A percentile compares a stretch with the other conserved stretches of the same genome.
phyloP scores from a whole-genome alignment of 2,888 invertebrate genomes.

The Aphidoletes aphidimyza region DNA sequence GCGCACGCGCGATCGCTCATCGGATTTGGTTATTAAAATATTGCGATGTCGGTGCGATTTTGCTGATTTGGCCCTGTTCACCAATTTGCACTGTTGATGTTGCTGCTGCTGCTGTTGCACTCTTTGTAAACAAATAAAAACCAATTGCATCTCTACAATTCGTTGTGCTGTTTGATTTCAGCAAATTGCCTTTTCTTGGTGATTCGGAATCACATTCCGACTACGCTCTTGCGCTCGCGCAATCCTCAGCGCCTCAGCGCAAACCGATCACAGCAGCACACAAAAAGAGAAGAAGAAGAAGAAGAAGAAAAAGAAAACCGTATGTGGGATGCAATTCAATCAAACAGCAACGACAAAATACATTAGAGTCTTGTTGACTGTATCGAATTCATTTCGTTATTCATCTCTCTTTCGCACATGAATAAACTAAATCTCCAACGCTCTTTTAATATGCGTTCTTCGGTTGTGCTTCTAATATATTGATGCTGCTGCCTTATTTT shows the following conservation, averaged over 20 bases:
- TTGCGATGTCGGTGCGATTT: neutral
- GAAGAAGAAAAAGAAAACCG: neutral
- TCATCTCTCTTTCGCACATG: neutral
- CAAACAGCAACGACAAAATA: slow-evolving; percentile 8
- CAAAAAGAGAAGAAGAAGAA: neutral
- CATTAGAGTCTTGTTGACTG: slow-evolving; percentile 40
- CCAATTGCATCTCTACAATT: slow-evolving; percentile 14
- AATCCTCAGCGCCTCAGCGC: no score
- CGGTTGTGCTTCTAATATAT: neutral
- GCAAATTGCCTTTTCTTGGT: neutral
- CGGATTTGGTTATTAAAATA: slow-evolving; percentile 29
- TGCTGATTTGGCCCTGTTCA: neutral
- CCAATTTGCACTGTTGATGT: neutral
- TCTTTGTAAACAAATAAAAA: neutral
- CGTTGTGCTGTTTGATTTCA: neutral
- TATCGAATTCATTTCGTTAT: slow-evolving; percentile 16
- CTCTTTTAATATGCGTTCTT: neutral
- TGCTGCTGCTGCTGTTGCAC: neutral
- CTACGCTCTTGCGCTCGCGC: no score
- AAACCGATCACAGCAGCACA: no score
- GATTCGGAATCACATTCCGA: neutral
- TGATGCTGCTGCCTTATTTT: neutral
- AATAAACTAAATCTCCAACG: neutral
- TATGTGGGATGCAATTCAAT: slow-evolving; percentile 36
- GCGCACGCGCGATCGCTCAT: neutral